Evolutionary conservation across 2,113 vertebrate species (phyloP), one percentile per base, ranked within the genome.

Genomic region (Sinosuthora webbiana): DNA sequence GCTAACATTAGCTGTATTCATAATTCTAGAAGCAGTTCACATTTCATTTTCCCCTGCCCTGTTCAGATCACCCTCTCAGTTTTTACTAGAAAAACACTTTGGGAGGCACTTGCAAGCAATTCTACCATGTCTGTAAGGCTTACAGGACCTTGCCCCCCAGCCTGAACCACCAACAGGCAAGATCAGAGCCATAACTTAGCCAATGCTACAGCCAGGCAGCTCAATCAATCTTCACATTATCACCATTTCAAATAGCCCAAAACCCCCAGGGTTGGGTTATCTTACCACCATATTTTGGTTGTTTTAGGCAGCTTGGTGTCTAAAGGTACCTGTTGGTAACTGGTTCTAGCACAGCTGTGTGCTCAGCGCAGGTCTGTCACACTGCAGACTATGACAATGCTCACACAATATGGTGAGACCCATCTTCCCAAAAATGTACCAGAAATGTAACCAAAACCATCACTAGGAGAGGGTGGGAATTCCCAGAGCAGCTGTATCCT

Each of bases 261-360:
- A n/a, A n/a, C 20, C n/a, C 52, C 18, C 2, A 52, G 42, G 3
- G 17, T 0, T 73, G 25, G 3, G 9, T 69, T 60, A 37, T 23
- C 33, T 68, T 31, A 71, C 15, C 39, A 63, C 30, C 14, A 16
- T 14, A 41, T 30, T 49, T 56, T 47, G 42, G 67, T 24, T 45
- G 37, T 25, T 79, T 79, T 23, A 49, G 53, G 59, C 44, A 79
- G 68, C 15, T 71, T 35, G 7, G 19, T 71, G 37, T 71, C 74
- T 69, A 45, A 80, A 87, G 39, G 25, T 45, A 88, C 33, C 33
- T 86, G 77, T 27, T 80, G 68, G 53, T 23, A 39, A 39, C 14
- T 31, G 19, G 31, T 23, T 35, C 42, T 24, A 59, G 67, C 62
- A 67, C 27, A 69, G 62, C 33, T 27, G 53, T 31, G 28, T 42